A percentile compares a stretch with the other conserved stretches of the same genome.
These are phyloP conservation scores for Podiceps cristatus DNA, from an alignment of 2,113 vertebrate species.

Conservation along the genomic window DNA sequence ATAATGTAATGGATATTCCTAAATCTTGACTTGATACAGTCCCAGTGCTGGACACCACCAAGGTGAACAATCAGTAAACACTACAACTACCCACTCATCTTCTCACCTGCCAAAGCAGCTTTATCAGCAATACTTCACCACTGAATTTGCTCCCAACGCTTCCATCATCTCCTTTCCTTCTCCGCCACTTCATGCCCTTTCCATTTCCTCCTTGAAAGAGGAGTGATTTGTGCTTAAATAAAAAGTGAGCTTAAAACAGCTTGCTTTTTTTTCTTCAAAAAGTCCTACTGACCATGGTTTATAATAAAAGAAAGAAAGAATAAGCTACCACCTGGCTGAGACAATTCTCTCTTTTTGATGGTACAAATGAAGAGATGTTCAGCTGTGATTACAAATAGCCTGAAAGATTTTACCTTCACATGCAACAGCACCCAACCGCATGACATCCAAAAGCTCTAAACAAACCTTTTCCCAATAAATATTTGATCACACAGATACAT, in stretches of 20 bases:
- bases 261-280: neutral
- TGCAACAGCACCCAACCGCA: neutral
- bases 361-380: neutral
- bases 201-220: neutral
- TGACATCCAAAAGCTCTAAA: neutral
- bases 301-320: neutral
- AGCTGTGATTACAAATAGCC: neutral
- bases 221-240: neutral
- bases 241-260: neutral
- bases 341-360: neutral
- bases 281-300: neutral
- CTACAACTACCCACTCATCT: neutral
- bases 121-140: neutral
- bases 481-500: constrained; percentile 34
- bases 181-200: neutral
- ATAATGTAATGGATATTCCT: neutral
- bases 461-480: constrained; percentile 14
- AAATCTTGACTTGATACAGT: neutral
- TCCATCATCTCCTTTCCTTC: neutral
- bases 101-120: neutral
- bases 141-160: neutral
- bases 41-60: neutral
- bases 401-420: neutral
- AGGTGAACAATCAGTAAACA: neutral
- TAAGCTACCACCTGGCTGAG: neutral